Evolutionary conservation across 2,888 invertebrate genomes (phyloP), one percentile per base, ranked within the genome.

Genomic region (Creontiades dilutus): DNA sequence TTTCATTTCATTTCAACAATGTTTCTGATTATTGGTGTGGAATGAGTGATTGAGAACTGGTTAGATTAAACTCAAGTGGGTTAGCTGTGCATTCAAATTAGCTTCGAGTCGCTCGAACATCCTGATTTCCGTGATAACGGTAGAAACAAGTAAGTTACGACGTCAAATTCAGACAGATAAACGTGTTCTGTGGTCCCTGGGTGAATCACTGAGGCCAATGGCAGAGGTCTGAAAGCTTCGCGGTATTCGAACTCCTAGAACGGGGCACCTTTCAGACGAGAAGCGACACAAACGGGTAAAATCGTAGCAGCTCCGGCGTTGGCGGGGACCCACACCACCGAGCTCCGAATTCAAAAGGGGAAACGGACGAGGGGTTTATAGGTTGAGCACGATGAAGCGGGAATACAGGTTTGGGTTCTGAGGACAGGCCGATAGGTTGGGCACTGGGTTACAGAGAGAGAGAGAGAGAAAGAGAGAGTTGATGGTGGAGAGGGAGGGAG

Each of bases 271-370:
- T 68, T 23, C 68, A 68, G 68, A 23, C 68, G 9, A 19, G 23
- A 23, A 68, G 68, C 11, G 16, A 78, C 78, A 78, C 78, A 78
- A 78, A 78, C 37, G 78, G 78, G 37, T 37, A 78, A 78, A 78
- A 37, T n/a, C 37, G 37, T 37, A 37, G 3, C 37, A 37, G 37
- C 37, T 57, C n/a, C 57, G n/a, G 16, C 57, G 57, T 52, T 52
- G 11, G 14, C 52, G 52, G 7, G 16, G 57, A 16, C 57, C 57
- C 13, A n/a, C 14, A 0, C 5, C 57, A 16, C 13, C 7, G 16
- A 57, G n/a, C 57, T n/a, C 19, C n/a, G 57, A n/a, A 57, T 57
- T 37, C 37, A 37, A 57, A 57, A 55, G 16, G 57, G 57, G 57
- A 57, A n/a, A n/a, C 16, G 52, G 52, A 37, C 37, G 37, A 16